These are phyloP conservation scores for Manis crassicaudata DNA, from an alignment of 2,797 vertebrate species.

Conservation along the genomic window DNA sequence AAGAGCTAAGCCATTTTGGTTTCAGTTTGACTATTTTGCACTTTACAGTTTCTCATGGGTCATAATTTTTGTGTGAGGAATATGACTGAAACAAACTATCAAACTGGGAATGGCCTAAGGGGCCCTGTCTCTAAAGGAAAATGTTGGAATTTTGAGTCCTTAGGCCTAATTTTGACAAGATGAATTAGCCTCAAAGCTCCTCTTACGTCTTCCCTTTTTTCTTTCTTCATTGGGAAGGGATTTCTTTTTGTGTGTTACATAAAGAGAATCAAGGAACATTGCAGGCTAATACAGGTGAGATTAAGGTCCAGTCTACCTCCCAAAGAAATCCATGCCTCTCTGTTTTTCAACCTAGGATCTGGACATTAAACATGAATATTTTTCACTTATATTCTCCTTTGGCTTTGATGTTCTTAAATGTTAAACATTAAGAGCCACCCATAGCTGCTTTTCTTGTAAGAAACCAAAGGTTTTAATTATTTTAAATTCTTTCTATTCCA, in stretches of 20 bases:
- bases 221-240: conserved; percentile 12
- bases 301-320: conserved; percentile 69
- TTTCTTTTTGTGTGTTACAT: not conserved
- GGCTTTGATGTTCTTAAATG: conserved; percentile 50
- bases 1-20: conserved; percentile 44
- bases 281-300: conserved; percentile 59
- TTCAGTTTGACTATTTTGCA: conserved; percentile 28
- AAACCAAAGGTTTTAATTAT: conserved; percentile 41
- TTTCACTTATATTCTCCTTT: conserved; percentile 45
- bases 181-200: conserved; percentile 9
- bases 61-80: conserved; percentile 19
- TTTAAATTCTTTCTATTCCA: conserved; percentile 53
- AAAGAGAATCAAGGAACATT: conserved; percentile 51
- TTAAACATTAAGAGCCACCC: not conserved
- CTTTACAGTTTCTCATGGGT: conserved; percentile 43
- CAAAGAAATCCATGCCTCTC: conserved; percentile 62
- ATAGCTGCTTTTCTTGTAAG: conserved; percentile 6
- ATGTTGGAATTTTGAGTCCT: not conserved
- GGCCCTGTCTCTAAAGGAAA: not conserved
- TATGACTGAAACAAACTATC: conserved; percentile 30
- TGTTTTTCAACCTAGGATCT: conserved; percentile 14
- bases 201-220: not conserved
- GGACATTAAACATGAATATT: conserved; percentile 48
- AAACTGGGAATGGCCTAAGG: not conserved
- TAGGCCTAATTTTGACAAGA: conserved; percentile 45